phyloP scores from a whole-genome alignment of 2,797 vertebrate genomes.

The Cephalopachus bancanus region DNA sequence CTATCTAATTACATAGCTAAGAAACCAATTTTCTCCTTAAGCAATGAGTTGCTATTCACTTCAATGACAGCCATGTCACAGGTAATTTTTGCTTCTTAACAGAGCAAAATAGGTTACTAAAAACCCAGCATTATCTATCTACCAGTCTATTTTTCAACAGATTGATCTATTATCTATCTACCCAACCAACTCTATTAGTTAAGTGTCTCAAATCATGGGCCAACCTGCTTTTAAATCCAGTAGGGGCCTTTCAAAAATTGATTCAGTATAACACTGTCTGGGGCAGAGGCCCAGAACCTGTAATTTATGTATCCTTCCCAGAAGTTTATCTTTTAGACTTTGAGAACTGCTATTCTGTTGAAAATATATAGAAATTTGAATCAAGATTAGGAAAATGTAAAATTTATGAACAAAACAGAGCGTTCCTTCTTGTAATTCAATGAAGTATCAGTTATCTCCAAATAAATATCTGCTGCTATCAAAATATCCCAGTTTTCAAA shows the following conservation, averaged over 20 bases:
- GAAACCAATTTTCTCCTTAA: conserved; percentile 12
- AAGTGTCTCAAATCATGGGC: not conserved
- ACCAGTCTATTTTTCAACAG: not conserved
- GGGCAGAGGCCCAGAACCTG: not conserved
- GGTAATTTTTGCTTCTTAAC: not conserved
- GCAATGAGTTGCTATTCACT: not conserved
- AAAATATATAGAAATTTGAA: not conserved
- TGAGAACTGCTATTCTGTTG: not conserved
- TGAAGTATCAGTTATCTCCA: not conserved
- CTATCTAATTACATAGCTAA: not conserved
- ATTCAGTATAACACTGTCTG: not conserved
- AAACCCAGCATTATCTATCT: not conserved
- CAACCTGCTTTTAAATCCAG: not conserved
- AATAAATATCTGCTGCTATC: not conserved
- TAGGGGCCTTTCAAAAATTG: not conserved
- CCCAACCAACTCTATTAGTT: not conserved
- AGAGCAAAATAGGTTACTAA: not conserved
- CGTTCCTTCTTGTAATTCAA: not conserved
- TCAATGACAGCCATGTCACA: not conserved
- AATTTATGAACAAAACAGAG: not conserved
- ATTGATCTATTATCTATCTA: no score
- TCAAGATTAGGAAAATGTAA: not conserved
- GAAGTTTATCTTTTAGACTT: not conserved
- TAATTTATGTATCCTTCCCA: not conserved
- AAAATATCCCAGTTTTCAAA: not conserved